A percentile compares a stretch with the other conserved stretches of the same genome.
Evolutionary conservation across 2,888 invertebrate species (phyloP).

Genomic region (Luperina testacea): DNA sequence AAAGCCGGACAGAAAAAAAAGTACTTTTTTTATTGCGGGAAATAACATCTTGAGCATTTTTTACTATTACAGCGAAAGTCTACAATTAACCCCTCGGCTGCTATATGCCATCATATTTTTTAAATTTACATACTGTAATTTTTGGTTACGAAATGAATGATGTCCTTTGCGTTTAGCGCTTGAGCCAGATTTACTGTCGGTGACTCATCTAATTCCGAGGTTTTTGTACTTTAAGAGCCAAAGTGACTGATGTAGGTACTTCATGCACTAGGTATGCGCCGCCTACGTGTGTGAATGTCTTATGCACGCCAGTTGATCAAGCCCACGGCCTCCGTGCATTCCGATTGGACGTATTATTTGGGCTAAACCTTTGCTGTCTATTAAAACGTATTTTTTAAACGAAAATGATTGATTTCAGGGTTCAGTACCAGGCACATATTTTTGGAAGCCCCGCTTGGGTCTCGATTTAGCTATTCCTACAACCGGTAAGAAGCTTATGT

Average conservation of each 20-base stretch:
- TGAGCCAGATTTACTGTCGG: not conserved
- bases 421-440: slow-evolving; percentile 70
- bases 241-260: not conserved
- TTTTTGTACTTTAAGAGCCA: not conserved
- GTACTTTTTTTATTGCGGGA: too few species aligned
- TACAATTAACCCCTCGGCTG: too few species aligned
- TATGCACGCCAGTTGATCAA: not conserved
- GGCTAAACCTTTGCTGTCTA: not conserved
- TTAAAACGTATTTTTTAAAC: not conserved
- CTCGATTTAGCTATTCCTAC: slow-evolving; percentile 71
- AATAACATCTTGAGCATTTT: too few species aligned
- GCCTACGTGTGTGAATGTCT: not conserved
- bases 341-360: not conserved
- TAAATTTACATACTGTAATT: too few species aligned
- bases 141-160: too few species aligned
- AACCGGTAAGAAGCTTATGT: slow-evolving; percentile 61
- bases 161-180: not conserved
- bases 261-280: not conserved
- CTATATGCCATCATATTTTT: too few species aligned
- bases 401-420: slow-evolving; percentile 59
- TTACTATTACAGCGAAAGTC: too few species aligned
- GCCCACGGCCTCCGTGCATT: not conserved
- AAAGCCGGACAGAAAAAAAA: too few species aligned
- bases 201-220: not conserved
- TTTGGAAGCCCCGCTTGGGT: slow-evolving; percentile 75